A percentile compares a stretch with the other conserved stretches of the same genome.
These are phyloP conservation scores for Rousettus madagascariensis DNA, from an alignment of 2,797 vertebrate genomes.

Conservation along the genomic window DNA sequence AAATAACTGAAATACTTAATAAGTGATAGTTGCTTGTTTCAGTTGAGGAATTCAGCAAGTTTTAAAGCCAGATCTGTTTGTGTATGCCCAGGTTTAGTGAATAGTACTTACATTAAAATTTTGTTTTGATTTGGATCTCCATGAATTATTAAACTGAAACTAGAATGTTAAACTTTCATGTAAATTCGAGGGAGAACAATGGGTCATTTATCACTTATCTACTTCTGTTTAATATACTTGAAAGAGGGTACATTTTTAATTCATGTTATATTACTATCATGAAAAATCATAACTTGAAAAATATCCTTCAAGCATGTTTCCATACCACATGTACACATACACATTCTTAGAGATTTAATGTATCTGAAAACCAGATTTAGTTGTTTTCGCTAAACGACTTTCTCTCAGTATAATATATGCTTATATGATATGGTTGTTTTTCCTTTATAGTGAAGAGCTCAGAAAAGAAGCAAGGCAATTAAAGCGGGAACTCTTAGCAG, in stretches of 20 bases:
- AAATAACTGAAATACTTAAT: not conserved
- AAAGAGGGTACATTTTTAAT: conserved; percentile 11
- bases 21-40: conserved; percentile 6
- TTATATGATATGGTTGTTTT: conserved; percentile 73
- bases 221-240: not conserved
- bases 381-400: conserved; percentile 66
- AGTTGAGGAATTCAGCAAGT: not conserved
- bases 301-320: conserved; percentile 4
- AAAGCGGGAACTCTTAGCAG: conserved; percentile 95
- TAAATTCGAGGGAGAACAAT: not conserved
- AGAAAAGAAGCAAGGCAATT: conserved; percentile 94
- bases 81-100: not conserved
- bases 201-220: not conserved
- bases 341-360: conserved; percentile 53
- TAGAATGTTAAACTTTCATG: conserved; percentile 22
- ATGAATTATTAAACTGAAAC: conserved; percentile 4
- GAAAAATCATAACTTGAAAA: not conserved
- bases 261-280: not conserved
- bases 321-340: not conserved
- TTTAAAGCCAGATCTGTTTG: conserved; percentile 21
- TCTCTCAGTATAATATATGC: conserved; percentile 59
- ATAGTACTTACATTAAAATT: not conserved
- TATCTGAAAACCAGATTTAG: conserved; percentile 58
- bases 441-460: conserved; percentile 91
- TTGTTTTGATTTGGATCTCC: not conserved